Evolutionary conservation across 1,140 invertebrate genomes (phyloP), one percentile per base, ranked within the genome.

Genomic region (Aleiodes sp.): DNA sequence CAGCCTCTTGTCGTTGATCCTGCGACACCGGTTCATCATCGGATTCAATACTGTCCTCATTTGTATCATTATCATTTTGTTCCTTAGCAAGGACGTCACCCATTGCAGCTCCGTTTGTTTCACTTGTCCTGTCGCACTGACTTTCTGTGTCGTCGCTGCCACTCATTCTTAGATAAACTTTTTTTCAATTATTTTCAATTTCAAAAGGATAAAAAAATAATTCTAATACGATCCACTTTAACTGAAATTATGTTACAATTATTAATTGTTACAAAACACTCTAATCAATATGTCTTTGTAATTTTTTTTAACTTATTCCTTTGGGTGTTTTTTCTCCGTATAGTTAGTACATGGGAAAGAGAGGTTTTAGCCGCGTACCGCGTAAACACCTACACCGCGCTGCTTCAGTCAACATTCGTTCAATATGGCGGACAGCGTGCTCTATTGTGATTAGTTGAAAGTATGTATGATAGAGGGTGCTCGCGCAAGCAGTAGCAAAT

Each of bases 61-160:
- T 16, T 24, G 41, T 29, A 62, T 19, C 62, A 21, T 77, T 65
- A 10, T 80, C 75, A 59, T 73, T 75, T 65, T 67, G 70, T 71
- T 79, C 81, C 73, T 80, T 81, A 8, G 80, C 74, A 7, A 82
- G 73, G 75, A 80, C 77, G 73, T 84, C 82, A 68, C 75, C 81
- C 80, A 84, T 85, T 66, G 73, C 71, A 57, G 70, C 68, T 61
- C 62, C 62, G 70, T 65, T 70, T 26, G 60, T 70, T 72, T 78
- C 68, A 46, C 39, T 73, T 43, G 60, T 74, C 61, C 62, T 75
- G 59, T 79, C 72, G 52, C 75, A 72, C 63, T 75, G 75, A 68
- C 41, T 74, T 43, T 78, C 73, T 41, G 73, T 75, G 33, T 63
- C 66, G 75, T 79, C 73, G 68, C 75, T 76, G 60, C 68, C 75